phyloP scores from a whole-genome alignment of 2,888 invertebrate genomes.

The Theodoxus fluviatilis region DNA sequence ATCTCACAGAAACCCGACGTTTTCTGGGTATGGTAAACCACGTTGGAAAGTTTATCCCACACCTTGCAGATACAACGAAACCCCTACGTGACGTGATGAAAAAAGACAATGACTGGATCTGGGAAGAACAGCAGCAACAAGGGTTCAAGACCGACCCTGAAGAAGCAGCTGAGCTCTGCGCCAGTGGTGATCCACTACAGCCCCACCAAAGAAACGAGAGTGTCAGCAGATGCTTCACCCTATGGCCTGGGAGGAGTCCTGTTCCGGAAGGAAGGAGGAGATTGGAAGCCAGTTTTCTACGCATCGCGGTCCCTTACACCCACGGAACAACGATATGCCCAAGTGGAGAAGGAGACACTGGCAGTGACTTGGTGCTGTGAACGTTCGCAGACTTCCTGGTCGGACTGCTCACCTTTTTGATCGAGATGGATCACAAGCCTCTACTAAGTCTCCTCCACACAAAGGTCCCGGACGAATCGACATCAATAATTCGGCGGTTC shows the following conservation, averaged over 20 bases:
- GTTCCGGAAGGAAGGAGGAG: background rate
- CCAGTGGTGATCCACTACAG: conserved; percentile 20
- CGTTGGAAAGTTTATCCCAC: conserved; percentile 19
- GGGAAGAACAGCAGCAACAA: background rate
- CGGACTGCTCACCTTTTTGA: background rate
- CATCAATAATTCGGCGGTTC: conserved; percentile 27
- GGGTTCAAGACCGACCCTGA: background rate
- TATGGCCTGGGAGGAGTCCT: conserved; percentile 15
- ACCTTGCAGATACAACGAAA: background rate
- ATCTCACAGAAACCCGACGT: conserved; percentile 21
- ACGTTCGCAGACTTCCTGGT: background rate
- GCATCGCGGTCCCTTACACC: conserved; percentile 10
- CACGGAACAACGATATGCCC: background rate
- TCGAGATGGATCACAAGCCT: conserved; percentile 15
- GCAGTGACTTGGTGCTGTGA: conserved; percentile 16
- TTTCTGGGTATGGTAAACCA: conserved; percentile 25
- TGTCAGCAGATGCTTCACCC: conserved; percentile 22
- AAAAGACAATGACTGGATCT: conserved; percentile 7
- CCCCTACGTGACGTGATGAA: conserved; percentile 23
- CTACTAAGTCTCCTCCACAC: conserved; percentile 17
- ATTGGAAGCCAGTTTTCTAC: conserved; percentile 17
- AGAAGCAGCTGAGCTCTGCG: background rate
- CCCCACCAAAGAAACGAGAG: background rate
- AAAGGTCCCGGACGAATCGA: conserved; percentile 21
- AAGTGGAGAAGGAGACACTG: background rate